These are phyloP conservation scores for Taenioides sp. DNA, from an alignment of 2,797 vertebrate species.

Conservation along the genomic window DNA sequence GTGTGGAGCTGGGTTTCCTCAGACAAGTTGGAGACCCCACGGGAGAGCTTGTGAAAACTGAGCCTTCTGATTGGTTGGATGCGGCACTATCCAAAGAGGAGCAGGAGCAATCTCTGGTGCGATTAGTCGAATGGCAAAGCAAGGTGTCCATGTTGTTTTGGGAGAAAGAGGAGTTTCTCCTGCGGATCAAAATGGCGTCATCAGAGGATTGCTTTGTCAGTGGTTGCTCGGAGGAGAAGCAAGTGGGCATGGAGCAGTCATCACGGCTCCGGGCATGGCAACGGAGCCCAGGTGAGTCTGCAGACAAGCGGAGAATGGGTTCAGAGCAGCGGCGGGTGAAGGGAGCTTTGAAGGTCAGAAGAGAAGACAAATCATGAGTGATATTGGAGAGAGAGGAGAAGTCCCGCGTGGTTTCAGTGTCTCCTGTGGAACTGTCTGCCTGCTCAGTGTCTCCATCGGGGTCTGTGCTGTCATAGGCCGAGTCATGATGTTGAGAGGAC, in stretches of 20 bases:
- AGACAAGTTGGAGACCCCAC: slow-evolving; percentile 77
- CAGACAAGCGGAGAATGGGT: slow-evolving; percentile 76
- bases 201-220: slow-evolving; percentile 79
- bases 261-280: slow-evolving; percentile 85
- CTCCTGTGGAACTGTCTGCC: slow-evolving; percentile 1
- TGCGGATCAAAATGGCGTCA: slow-evolving; percentile 70
- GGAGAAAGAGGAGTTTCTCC: slow-evolving; percentile 39
- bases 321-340: slow-evolving; percentile 88
- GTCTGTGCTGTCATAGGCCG: slow-evolving; percentile 92
- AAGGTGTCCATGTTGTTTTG: slow-evolving; percentile 56
- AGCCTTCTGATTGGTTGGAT: slow-evolving; percentile 82
- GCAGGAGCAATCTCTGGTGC: slow-evolving; percentile 64
- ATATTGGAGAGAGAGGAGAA: slow-evolving; percentile 13
- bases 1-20: slow-evolving; percentile 73
- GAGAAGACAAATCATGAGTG: slow-evolving; percentile 19
- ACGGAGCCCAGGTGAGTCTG: slow-evolving; percentile 54
- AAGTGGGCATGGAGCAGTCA: slow-evolving; percentile 71
- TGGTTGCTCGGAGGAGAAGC: slow-evolving; percentile 59
- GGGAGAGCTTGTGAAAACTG: slow-evolving; percentile 85
- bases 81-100: slow-evolving; percentile 82
- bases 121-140: slow-evolving; percentile 35
- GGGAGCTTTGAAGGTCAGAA: slow-evolving; percentile 25
- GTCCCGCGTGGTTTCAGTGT: slow-evolving; percentile 6
- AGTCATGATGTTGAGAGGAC: slow-evolving; percentile 88
- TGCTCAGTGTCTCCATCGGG: slow-evolving; percentile 76